Conservation (phyloP, 1,140 invertebrate genomes). For the Magallana gigas region DNA sequence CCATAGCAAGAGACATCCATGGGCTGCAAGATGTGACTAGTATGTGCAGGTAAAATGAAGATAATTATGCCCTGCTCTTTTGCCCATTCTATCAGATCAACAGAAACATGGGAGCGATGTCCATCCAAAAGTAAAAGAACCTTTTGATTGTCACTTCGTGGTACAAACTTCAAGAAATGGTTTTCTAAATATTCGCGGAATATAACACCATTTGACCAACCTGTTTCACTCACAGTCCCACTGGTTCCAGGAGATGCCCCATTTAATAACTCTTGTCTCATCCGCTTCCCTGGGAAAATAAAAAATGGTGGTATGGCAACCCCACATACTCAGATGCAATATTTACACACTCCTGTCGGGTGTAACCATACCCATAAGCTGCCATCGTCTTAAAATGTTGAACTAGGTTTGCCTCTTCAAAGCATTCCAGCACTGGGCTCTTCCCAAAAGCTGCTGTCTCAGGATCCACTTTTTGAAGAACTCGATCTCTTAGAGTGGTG, state of each 20-base stretch:
- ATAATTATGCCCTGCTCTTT: constrained; percentile 61
- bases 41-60: constrained; percentile 65
- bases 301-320: constrained; percentile 66
- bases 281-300: constrained; percentile 64
- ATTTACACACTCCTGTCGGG: constrained; percentile 4
- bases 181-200: constrained; percentile 80
- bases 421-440: constrained; percentile 2
- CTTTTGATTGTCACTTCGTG: constrained; percentile 64
- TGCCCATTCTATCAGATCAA: constrained; percentile 59
- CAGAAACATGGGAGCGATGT: constrained; percentile 67
- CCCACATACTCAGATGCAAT: constrained; percentile 56
- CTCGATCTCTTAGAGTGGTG: constrained; percentile 48
- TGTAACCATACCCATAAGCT: constrained; percentile 52
- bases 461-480: not conserved
- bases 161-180: constrained; percentile 52
- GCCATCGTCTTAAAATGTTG: constrained; percentile 49
- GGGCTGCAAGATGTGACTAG: constrained; percentile 32
- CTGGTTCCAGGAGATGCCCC: constrained; percentile 75
- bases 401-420: constrained; percentile 42
- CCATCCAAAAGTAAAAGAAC: constrained; percentile 78
- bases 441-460: not conserved
- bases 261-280: constrained; percentile 74
- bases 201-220: constrained; percentile 79
- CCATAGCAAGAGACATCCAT: constrained; percentile 56
- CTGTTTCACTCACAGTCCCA: constrained; percentile 76